Percentiles rank a stretch among this genome's conserved stretches.
Conservation (phyloP, 2,888 invertebrate species). For the Heliconius aoede region DNA sequence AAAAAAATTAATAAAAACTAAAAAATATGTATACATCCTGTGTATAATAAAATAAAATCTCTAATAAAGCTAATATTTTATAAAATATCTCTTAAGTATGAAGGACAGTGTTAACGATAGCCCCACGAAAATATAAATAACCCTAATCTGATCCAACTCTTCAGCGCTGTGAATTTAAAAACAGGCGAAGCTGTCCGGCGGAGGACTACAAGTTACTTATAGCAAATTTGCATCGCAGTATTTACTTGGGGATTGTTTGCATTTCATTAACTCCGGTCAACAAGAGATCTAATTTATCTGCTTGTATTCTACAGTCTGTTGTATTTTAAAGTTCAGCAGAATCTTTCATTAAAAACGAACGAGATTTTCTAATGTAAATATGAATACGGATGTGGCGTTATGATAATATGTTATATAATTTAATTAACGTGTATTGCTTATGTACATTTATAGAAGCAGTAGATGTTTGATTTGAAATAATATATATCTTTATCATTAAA, state of each 20-base stretch:
- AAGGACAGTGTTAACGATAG: constrained; percentile 4
- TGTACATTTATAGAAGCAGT: background rate
- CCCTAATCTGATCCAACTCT: constrained; percentile 30
- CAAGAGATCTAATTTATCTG: constrained; percentile 70
- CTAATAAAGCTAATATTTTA: too few species aligned
- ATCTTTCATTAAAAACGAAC: constrained; percentile 43
- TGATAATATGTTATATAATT: background rate
- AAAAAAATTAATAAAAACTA: too few species aligned
- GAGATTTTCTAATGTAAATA: constrained; percentile 33
- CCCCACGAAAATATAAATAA: constrained; percentile 15
- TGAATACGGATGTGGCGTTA: constrained; percentile 20
- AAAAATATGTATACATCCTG: too few species aligned
- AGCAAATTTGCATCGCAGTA: constrained; percentile 62
- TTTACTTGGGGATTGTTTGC: constrained; percentile 69
- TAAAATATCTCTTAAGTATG: background rate
- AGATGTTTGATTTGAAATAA: background rate
- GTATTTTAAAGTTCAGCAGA: constrained; percentile 54
- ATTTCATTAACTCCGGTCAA: constrained; percentile 75
- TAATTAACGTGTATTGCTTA: background rate
- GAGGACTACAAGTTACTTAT: constrained; percentile 53
- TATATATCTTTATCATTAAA: background rate
- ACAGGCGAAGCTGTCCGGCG: constrained; percentile 45
- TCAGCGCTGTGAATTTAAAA: constrained; percentile 39
- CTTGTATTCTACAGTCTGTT: constrained; percentile 58
- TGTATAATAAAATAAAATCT: too few species aligned